Percentiles rank a stretch among this genome's conserved stretches.
Conservation (phyloP, 2,113 vertebrate species). For the Microcebus lehilahytsara region DNA sequence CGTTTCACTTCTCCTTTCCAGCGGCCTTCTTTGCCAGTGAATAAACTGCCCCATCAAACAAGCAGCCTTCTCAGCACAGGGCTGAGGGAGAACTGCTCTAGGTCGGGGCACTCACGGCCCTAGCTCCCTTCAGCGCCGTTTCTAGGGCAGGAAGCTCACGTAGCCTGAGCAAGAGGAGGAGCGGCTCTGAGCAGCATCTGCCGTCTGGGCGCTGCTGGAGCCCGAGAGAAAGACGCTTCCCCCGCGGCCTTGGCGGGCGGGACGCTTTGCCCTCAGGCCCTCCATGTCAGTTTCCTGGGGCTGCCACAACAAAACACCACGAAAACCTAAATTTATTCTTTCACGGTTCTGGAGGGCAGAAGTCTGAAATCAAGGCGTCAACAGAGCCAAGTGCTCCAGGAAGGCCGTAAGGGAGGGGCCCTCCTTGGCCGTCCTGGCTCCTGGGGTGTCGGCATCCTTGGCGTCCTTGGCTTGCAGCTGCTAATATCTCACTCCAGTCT, state of each 20-base stretch:
- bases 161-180: fast-evolving
- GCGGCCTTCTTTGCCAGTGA: background rate
- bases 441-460: fast-evolving
- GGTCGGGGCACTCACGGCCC: fast-evolving
- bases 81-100: fast-evolving
- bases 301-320: background rate
- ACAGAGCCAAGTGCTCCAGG: fast-evolving
- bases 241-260: fast-evolving
- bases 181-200: fast-evolving
- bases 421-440: background rate
- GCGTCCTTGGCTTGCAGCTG: fast-evolving
- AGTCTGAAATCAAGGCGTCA: no score
- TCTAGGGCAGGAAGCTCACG: fast-evolving
- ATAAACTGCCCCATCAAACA: background rate
- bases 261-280: background rate
- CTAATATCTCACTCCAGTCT: background rate
- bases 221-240: background rate
- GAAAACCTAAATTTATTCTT: background rate
- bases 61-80: fast-evolving
- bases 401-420: background rate
- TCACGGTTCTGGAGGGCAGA: no score
- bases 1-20: background rate
- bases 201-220: fast-evolving
- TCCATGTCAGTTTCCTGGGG: background rate
- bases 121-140: fast-evolving